Evolutionary conservation across 2,888 invertebrate species (phyloP).

Genomic region (Lottia gigantea): DNA sequence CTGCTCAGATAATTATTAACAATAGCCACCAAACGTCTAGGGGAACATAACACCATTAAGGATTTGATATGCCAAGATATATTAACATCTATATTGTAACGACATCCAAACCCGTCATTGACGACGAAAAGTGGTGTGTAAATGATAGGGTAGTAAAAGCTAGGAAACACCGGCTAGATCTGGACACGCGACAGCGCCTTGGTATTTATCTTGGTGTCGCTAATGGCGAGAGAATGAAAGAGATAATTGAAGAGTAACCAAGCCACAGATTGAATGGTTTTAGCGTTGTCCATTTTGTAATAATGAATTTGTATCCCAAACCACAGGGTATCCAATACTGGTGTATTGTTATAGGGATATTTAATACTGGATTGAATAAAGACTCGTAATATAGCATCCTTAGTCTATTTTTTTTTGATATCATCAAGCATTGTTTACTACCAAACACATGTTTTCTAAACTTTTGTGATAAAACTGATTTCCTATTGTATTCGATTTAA

Average conservation of each 20-base stretch:
- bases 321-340: neutral
- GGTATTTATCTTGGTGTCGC: slow-evolving; percentile 2
- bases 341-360: neutral
- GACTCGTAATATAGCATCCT: too few species aligned
- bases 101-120: neutral
- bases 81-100: neutral
- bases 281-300: slow-evolving; percentile 2
- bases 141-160: slow-evolving; percentile 3
- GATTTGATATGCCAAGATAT: neutral
- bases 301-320: slow-evolving; percentile 5
- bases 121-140: slow-evolving; percentile 1
- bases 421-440: too few species aligned
- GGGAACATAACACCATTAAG: neutral
- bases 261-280: neutral
- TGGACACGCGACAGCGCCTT: slow-evolving; percentile 7
- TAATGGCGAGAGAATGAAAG: slow-evolving; percentile 5
- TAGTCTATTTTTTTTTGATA: too few species aligned
- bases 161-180: neutral
- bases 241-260: neutral
- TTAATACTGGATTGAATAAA: neutral
- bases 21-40: neutral
- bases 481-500: too few species aligned
- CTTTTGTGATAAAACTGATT: too few species aligned
- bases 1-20: too few species aligned
- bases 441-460: too few species aligned